Evolutionary conservation across 1,140 invertebrate genomes (phyloP).

Genomic region (Drosophila truncata): DNA sequence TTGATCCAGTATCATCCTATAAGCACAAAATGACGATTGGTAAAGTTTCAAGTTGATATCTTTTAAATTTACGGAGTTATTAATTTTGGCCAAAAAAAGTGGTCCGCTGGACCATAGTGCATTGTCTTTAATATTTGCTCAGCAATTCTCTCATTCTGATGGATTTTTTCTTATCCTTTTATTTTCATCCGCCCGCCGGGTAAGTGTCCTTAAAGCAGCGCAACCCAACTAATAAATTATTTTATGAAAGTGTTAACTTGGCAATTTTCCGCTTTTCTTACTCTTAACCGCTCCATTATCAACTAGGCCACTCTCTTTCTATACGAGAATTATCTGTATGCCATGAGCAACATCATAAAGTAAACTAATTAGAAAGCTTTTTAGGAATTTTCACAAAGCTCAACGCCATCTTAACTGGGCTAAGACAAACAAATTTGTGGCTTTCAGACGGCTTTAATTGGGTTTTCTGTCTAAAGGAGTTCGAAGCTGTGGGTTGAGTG

Average conservation of each 20-base stretch:
- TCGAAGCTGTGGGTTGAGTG: background rate
- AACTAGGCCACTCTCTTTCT: constrained; percentile 36
- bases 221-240: constrained; percentile 72
- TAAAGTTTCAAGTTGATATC: too few species aligned
- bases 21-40: too few species aligned
- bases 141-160: constrained; percentile 56
- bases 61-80: too few species aligned
- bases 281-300: constrained; percentile 51
- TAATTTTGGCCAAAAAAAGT: too few species aligned
- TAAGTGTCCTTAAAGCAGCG: constrained; percentile 45
- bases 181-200: constrained; percentile 58
- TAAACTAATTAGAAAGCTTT: constrained; percentile 74
- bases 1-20: too few species aligned
- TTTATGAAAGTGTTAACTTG: constrained; percentile 83
- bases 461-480: constrained; percentile 1
- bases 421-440: constrained; percentile 42
- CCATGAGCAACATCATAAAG: constrained; percentile 47
- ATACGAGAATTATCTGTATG: constrained; percentile 16
- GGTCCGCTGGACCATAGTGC: too few species aligned
- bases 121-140: constrained; percentile 79
- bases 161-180: constrained; percentile 55
- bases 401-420: constrained; percentile 20
- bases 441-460: constrained; percentile 20
- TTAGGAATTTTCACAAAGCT: constrained; percentile 39
- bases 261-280: constrained; percentile 57